Evolutionary conservation across 2,113 vertebrate genomes (phyloP), one percentile per base, ranked within the genome.

Genomic region (Hippocampus guttulatus): DNA sequence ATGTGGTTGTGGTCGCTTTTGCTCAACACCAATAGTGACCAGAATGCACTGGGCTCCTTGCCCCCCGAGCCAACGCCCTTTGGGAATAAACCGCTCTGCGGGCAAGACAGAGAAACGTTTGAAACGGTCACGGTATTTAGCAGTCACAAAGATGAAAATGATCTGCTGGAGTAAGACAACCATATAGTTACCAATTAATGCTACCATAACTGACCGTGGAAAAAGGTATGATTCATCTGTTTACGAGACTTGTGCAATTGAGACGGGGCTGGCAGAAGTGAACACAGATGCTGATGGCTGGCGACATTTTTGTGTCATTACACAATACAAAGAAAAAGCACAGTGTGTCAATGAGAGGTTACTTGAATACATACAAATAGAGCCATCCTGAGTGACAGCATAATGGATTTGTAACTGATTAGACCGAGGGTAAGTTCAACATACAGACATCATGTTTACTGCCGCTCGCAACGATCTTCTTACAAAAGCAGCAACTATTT

Each of bases 401-500:
- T 47, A 16, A 25, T 49, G 63, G 40, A 23, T 15, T n/a, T 45
- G 63, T 43, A 52, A 47, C 41, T 20, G 51, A 60, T 65, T 27
- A 25, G 25, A 58, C 0, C 7, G 55, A 27, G 55, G 23, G 12
- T 57, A 25, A 58, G 8, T 43, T 61, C 64, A 49, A 58, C 33
- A 64, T 73, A 64, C 68, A 83, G 72, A 74, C 55, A n/a, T 57
- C 55, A 57, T 65, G 68, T 78, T 78, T 77, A 49, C 67, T 58
- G 49, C 27, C 62, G 68, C 33, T 75, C 64, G 66, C 69, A 77
- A 70, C 71, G 85, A 85, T 89, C 84, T 73, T 76, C 83, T 91
- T 90, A 89, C 88, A 83, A 88, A 87, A 88, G 83, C 83, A 84
- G 72, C 66, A 79, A 80, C 86, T 88, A 90, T 91, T 90, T 88